Conservation (phyloP, 1,140 invertebrate genomes). For the Helicorthomorpha holstii region DNA sequence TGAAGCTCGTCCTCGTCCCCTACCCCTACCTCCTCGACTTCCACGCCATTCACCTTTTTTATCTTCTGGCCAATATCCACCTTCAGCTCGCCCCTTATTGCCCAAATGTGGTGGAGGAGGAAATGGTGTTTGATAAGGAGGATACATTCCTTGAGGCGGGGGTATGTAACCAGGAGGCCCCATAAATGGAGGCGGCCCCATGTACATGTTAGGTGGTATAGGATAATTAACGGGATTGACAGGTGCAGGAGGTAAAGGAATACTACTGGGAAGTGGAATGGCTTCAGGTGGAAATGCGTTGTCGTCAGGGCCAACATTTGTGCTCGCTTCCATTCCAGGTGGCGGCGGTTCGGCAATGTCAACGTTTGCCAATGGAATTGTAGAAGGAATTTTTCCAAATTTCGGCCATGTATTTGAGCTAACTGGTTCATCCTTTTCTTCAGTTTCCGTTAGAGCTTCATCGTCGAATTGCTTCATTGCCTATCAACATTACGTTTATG, state of each 20-base stretch:
- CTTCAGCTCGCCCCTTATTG: not conserved
- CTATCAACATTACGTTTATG: too few species aligned
- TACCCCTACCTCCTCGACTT: not conserved
- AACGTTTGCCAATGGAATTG: conserved; percentile 5
- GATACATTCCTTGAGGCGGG: not conserved
- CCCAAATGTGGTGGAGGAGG: not conserved
- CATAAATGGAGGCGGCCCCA: not conserved
- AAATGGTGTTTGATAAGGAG: not conserved
- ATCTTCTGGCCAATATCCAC: not conserved
- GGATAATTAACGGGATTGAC: not conserved
- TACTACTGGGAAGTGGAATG: too few species aligned
- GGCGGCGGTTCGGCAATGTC: conserved; percentile 2
- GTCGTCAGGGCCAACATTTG: too few species aligned
- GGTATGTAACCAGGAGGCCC: not conserved
- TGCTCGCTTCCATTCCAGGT: conserved; percentile 3
- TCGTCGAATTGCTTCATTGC: too few species aligned
- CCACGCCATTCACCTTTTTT: not conserved
- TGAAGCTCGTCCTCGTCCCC: not conserved
- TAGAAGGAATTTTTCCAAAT: conserved; percentile 5
- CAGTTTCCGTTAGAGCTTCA: conserved; percentile 2
- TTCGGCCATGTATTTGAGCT: not conserved
- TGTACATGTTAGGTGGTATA: not conserved
- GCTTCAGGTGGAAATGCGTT: too few species aligned
- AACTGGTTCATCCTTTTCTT: not conserved
- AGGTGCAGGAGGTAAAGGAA: not conserved